A percentile compares a stretch with the other conserved stretches of the same genome.
These are phyloP conservation scores for Albula glossodonta DNA, from an alignment of 2,113 vertebrate species.

Conservation along the genomic window DNA sequence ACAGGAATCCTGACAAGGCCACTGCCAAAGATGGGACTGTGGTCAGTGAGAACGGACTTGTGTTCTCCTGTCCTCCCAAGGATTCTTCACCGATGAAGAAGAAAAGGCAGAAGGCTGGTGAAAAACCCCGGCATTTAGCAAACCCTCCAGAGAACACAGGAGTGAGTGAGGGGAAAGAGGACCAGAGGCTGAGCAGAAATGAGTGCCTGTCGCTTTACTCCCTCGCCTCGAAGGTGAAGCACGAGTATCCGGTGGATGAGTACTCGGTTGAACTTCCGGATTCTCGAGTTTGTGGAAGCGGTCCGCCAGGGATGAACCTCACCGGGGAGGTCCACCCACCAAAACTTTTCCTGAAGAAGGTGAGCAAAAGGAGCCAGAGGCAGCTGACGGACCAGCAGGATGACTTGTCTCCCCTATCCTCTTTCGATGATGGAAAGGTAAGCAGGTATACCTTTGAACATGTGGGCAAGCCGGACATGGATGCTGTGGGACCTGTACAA, in stretches of 20 bases:
- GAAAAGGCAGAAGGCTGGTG: slow-evolving; percentile 84
- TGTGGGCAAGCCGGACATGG: slow-evolving; percentile 92
- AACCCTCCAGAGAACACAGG: slow-evolving; percentile 53
- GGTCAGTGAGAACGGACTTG: slow-evolving; percentile 73
- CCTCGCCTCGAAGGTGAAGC: slow-evolving; percentile 90
- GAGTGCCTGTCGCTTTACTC: slow-evolving; percentile 87
- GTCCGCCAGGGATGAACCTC: slow-evolving; percentile 71
- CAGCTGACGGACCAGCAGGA: slow-evolving; percentile 74
- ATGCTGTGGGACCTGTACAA: slow-evolving; percentile 85
- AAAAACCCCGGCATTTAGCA: slow-evolving; percentile 64
- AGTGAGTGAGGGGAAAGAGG: slow-evolving; percentile 72
- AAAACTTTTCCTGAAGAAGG: slow-evolving; percentile 92
- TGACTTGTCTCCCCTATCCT: slow-evolving; percentile 80
- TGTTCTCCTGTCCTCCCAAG: slow-evolving; percentile 78
- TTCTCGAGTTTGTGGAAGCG: slow-evolving; percentile 66
- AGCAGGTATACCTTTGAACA: slow-evolving; percentile 92
- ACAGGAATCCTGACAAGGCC: slow-evolving; percentile 85
- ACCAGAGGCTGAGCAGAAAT: slow-evolving; percentile 79
- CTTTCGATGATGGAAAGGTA: slow-evolving; percentile 91
- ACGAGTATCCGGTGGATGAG: slow-evolving; percentile 91
- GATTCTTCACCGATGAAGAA: slow-evolving; percentile 90
- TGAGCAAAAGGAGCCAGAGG: slow-evolving; percentile 84
- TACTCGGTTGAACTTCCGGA: slow-evolving; percentile 91
- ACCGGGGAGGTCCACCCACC: slow-evolving; percentile 84
- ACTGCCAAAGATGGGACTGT: slow-evolving; percentile 81